phyloP scores from a whole-genome alignment of 2,888 invertebrate genomes.

The Didymodactylos carnosus region DNA sequence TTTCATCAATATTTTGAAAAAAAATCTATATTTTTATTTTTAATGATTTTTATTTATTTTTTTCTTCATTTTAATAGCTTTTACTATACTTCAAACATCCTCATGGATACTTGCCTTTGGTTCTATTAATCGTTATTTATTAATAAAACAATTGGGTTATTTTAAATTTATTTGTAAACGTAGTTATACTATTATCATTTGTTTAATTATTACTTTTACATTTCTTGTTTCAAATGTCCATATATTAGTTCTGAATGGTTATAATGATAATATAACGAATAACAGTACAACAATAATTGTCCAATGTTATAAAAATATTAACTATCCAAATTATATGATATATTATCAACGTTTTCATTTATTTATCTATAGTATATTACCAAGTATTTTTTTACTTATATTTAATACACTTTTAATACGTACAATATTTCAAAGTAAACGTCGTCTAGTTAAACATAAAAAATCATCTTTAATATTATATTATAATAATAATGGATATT shows the following conservation, averaged over 20 bases:
- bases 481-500: no score
- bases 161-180: neutral
- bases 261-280: no score
- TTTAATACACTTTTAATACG: neutral
- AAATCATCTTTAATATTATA: neutral
- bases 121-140: constrained; percentile 3
- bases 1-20: neutral
- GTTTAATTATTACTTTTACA: neutral
- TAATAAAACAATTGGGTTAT: neutral
- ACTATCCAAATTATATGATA: neutral
- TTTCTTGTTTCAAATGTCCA: neutral
- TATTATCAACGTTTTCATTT: neutral
- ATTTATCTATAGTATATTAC: neutral
- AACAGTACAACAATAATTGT: neutral
- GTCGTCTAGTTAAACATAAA: neutral
- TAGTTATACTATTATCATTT: neutral
- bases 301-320: neutral
- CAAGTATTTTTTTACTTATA: neutral
- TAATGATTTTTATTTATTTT: no score
- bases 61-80: neutral
- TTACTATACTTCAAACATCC: constrained; percentile 5
- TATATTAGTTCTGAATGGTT: neutral
- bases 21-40: no score
- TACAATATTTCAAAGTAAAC: neutral
- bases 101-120: constrained; percentile 10